phyloP scores from a whole-genome alignment of 2,113 vertebrate species.

The Taurulus bubalis region DNA sequence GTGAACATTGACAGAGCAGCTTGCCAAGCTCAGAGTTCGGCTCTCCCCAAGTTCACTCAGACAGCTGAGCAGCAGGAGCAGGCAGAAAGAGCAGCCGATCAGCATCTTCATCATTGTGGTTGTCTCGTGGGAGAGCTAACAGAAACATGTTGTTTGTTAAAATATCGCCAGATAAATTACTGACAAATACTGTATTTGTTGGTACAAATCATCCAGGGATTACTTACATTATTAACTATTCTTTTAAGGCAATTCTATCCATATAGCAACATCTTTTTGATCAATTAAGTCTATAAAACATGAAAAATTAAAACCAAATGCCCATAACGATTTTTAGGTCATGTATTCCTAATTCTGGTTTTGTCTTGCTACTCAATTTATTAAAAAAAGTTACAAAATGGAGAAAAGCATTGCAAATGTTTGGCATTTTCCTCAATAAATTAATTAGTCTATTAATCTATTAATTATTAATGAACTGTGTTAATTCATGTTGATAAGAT shows the following conservation, averaged over 20 bases:
- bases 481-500: not conserved
- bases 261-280: not conserved
- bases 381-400: not conserved
- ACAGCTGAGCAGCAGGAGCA: conserved; percentile 62
- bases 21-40: conserved; percentile 62
- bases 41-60: conserved; percentile 35
- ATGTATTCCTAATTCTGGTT: not conserved
- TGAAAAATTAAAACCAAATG: not conserved
- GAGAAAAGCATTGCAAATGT: not conserved
- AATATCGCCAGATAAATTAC: not conserved
- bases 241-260: not conserved
- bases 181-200: no score
- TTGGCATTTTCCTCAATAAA: not conserved
- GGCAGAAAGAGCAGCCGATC: conserved; percentile 26
- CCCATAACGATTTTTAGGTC: not conserved
- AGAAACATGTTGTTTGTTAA: conserved; percentile 1
- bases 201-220: not conserved
- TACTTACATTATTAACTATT: not conserved
- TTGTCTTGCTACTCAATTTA: not conserved
- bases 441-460: not conserved
- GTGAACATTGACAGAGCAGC: conserved; percentile 78
- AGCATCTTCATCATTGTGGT: conserved; percentile 58
- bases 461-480: not conserved
- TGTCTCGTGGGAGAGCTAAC: conserved; percentile 26
- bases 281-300: not conserved